Conservation (phyloP, 2,113 vertebrate genomes). For the Macquaria ambigua region DNA sequence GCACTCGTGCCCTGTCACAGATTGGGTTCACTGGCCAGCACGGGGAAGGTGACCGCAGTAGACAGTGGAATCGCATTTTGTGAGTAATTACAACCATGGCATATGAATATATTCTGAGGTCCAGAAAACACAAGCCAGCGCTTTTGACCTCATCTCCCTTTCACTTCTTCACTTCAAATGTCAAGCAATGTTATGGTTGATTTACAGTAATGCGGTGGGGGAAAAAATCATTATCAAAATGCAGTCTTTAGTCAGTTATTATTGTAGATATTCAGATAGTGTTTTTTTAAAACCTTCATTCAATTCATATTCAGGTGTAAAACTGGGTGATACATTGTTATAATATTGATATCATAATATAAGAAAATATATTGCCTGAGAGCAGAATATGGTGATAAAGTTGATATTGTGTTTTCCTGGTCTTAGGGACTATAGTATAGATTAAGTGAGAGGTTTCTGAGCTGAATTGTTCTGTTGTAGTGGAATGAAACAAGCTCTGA, state of each 20-base stretch:
- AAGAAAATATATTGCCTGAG: neutral
- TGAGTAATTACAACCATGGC: slow-evolving; percentile 46
- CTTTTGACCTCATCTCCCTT: slow-evolving; percentile 9
- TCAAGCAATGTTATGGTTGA: slow-evolving; percentile 13
- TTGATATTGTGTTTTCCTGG: neutral
- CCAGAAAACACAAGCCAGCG: slow-evolving; percentile 25
- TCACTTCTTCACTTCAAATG: slow-evolving; percentile 39
- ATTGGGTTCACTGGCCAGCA: slow-evolving; percentile 59
- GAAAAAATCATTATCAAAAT: slow-evolving; percentile 1
- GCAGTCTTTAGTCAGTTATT: neutral
- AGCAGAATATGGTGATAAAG: neutral
- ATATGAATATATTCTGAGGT: slow-evolving; percentile 46
- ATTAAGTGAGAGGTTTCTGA: neutral
- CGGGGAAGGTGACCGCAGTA: slow-evolving; percentile 5
- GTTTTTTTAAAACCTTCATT: neutral
- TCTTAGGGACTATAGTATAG: neutral
- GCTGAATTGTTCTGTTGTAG: neutral
- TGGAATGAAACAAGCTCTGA: neutral
- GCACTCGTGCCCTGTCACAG: slow-evolving; percentile 36
- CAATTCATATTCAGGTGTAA: neutral
- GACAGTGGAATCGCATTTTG: slow-evolving; percentile 40
- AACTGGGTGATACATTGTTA: neutral
- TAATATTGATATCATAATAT: neutral
- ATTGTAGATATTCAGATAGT: neutral
- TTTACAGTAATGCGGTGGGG: neutral